Conservation (phyloP, 1,140 invertebrate species). For the Aphelinus certus region DNA sequence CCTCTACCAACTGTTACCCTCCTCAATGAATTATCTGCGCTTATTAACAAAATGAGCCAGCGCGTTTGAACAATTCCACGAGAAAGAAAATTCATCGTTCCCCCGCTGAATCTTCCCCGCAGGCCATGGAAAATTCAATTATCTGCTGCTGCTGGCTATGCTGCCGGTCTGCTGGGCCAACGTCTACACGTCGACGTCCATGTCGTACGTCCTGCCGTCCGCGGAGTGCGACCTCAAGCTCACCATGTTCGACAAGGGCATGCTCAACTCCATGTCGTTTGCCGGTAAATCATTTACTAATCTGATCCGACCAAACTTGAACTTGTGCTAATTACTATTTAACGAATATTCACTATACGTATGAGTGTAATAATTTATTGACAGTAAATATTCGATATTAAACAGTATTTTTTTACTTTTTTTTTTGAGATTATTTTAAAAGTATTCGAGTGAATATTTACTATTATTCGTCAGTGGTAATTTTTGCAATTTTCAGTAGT, state of each 20-base stretch:
- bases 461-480: no score
- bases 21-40: no score
- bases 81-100: not conserved
- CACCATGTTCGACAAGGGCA: slow-evolving; percentile 56
- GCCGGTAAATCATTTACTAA: slow-evolving; percentile 51
- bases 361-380: no score
- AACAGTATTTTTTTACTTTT: no score
- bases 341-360: no score
- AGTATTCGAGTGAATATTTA: no score
- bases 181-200: slow-evolving; percentile 54
- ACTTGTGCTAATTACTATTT: no score
- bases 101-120: not conserved
- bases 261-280: slow-evolving; percentile 61
- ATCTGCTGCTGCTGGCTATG: slow-evolving; percentile 53
- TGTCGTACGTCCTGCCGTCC: slow-evolving; percentile 57
- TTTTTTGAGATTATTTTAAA: no score
- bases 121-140: slow-evolving; percentile 61
- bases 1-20: no score
- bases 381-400: no score
- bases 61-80: not conserved
- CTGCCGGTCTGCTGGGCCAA: slow-evolving; percentile 55
- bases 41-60: not conserved
- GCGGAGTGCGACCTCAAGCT: slow-evolving; percentile 58
- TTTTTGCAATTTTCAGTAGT: no score
- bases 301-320: not conserved